Conservation (phyloP, 37 sponge, comb jelly and placozoan species). For the Dysidea cf. avara region DNA sequence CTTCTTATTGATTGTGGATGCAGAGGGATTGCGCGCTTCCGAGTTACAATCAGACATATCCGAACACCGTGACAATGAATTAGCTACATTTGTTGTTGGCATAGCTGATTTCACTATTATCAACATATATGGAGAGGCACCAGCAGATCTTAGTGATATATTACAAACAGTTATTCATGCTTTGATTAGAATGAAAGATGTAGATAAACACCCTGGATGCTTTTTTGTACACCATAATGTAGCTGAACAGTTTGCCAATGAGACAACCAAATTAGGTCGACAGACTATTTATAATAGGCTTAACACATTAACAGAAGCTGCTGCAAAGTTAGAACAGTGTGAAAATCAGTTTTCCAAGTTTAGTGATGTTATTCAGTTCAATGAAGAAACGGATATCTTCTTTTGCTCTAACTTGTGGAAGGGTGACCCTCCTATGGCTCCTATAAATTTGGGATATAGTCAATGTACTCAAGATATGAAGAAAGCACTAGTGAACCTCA, state of each 20-base stretch:
- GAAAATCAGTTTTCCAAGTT: constrained; percentile 5
- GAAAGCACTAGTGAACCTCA: neutral
- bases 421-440: constrained; percentile 50
- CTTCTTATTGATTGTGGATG: constrained; percentile 33
- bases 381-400: constrained; percentile 31
- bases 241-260: neutral
- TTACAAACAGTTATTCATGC: constrained; percentile 38
- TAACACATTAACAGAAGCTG: constrained; percentile 18
- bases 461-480: constrained; percentile 10
- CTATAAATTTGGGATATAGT: constrained; percentile 25
- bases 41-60: constrained; percentile 14
- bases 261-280: constrained; percentile 6
- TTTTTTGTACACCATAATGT: constrained; percentile 57
- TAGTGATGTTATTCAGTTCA: constrained; percentile 39
- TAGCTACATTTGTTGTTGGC: constrained; percentile 42
- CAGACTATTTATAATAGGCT: constrained; percentile 5
- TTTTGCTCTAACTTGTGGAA: constrained; percentile 37
- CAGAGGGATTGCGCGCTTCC: constrained; percentile 45
- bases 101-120: constrained; percentile 30
- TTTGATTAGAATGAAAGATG: constrained; percentile 37
- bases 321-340: constrained; percentile 28
- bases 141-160: constrained; percentile 31
- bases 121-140: constrained; percentile 43
- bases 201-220: constrained; percentile 16
- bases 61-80: constrained; percentile 28